Percentiles rank a stretch among this genome's conserved stretches.
Evolutionary conservation across 2,113 vertebrate genomes (phyloP).

Genomic region (Sphaerodactylus townsendi): DNA sequence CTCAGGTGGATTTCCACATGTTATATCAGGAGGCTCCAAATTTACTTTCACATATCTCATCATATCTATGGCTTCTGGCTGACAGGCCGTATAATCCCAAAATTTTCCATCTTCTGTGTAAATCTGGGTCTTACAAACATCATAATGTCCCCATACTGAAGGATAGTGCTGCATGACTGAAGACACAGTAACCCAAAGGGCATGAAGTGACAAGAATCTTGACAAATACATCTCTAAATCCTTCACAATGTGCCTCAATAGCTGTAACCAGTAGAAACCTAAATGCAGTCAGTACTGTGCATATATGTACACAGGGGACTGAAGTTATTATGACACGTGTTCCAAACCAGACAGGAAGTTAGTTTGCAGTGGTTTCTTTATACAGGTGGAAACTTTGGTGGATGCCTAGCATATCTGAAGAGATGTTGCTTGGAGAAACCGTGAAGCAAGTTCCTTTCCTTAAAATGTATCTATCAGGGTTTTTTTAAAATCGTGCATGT

Average conservation of each 20-base stretch:
- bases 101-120: slow-evolving; percentile 94
- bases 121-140: slow-evolving; percentile 94
- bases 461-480: slow-evolving; percentile 47
- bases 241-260: slow-evolving; percentile 54
- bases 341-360: slow-evolving; percentile 51
- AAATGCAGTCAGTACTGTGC: slow-evolving; percentile 43
- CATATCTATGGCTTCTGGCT: slow-evolving; percentile 96
- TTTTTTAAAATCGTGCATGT: slow-evolving; percentile 36
- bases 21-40: slow-evolving; percentile 94
- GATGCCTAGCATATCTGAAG: slow-evolving; percentile 73
- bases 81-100: slow-evolving; percentile 99
- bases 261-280: slow-evolving; percentile 37
- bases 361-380: slow-evolving; percentile 56
- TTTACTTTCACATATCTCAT: slow-evolving; percentile 94
- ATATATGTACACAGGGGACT: slow-evolving; percentile 22
- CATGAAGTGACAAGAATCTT: slow-evolving; percentile 86
- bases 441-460: slow-evolving; percentile 39
- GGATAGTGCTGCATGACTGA: slow-evolving; percentile 93
- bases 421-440: slow-evolving; percentile 55
- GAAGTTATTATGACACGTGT: slow-evolving; percentile 49
- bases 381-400: slow-evolving; percentile 67
- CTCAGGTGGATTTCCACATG: slow-evolving; percentile 95
- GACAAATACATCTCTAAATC: slow-evolving; percentile 90
- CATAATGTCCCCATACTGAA: slow-evolving; percentile 95
- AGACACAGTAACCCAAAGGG: slow-evolving; percentile 88